A percentile compares a stretch with the other conserved stretches of the same genome.
Evolutionary conservation across 2,797 vertebrate species (phyloP).

Genomic region (Fistularia commersonii): DNA sequence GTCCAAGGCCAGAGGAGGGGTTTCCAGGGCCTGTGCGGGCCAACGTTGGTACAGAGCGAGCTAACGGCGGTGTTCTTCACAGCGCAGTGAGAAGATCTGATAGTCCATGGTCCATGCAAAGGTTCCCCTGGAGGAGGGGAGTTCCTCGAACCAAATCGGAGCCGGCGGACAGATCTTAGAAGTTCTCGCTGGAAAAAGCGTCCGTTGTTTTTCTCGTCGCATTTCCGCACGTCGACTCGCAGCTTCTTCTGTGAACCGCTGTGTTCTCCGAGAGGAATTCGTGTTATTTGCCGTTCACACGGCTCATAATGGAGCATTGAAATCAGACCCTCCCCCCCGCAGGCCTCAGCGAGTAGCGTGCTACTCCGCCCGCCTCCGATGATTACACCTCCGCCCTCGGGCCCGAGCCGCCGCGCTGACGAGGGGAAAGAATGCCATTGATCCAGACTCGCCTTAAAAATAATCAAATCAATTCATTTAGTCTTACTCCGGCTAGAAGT

Average conservation of each 20-base stretch:
- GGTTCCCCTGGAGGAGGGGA: no score
- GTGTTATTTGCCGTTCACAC: conserved; percentile 86
- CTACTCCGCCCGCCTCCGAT: conserved; percentile 77
- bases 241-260: conserved; percentile 26
- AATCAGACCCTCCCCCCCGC: conserved; percentile 65
- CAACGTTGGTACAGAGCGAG: no score
- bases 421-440: conserved; percentile 80
- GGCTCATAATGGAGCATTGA: conserved; percentile 85
- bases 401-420: conserved; percentile 66
- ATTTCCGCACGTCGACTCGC: not conserved
- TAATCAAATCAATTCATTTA: conserved; percentile 89
- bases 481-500: conserved; percentile 65
- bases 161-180: no score
- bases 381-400: conserved; percentile 79
- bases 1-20: no score
- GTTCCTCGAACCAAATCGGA: no score
- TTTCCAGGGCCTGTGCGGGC: no score
- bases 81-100: no score
- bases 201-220: not conserved
- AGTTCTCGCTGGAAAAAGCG: no score
- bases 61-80: no score
- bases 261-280: conserved; percentile 78
- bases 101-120: no score
- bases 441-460: conserved; percentile 81
- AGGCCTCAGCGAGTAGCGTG: conserved; percentile 64